A percentile compares a stretch with the other conserved stretches of the same genome.
These are phyloP conservation scores for Scaptomyza polygonia DNA, from an alignment of 2,888 invertebrate species.

Conservation along the genomic window DNA sequence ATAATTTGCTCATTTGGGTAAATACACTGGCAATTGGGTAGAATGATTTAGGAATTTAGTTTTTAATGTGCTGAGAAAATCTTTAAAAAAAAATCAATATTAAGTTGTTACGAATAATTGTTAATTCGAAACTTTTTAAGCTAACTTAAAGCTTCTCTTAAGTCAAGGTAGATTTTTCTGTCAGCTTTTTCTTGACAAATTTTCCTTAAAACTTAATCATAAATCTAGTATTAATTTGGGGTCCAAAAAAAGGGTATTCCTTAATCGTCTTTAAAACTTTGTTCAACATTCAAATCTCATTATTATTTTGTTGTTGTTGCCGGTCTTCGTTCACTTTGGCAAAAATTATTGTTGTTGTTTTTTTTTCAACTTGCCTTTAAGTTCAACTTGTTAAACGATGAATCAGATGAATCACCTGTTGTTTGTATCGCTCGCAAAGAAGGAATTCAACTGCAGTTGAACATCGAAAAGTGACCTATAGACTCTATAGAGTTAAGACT, in stretches of 20 bases:
- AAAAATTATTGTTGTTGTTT: conserved; percentile 21
- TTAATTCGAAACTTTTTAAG: too few relatives aligned
- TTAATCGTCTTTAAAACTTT: background rate
- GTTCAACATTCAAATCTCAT: background rate
- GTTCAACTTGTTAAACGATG: conserved; percentile 49
- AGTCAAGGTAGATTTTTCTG: too few relatives aligned
- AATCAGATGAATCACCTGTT: conserved; percentile 60
- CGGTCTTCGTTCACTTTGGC: conserved; percentile 32
- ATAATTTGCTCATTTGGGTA: conserved; percentile 5
- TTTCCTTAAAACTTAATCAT: background rate
- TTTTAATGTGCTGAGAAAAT: too few relatives aligned
- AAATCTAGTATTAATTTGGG: background rate
- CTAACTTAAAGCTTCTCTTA: too few relatives aligned
- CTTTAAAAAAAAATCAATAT: too few relatives aligned
- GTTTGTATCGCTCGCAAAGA: background rate
- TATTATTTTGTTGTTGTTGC: conserved; percentile 6
- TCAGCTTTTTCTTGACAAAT: background rate
- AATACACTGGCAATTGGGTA: background rate
- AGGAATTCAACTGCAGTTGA: too few relatives aligned
- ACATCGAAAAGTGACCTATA: background rate
- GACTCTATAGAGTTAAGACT: conserved; percentile 1
- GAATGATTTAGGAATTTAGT: background rate
- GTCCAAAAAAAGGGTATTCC: conserved; percentile 9
- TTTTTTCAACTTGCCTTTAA: conserved; percentile 31
- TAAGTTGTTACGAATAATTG: too few relatives aligned